Evolutionary conservation across 2,888 invertebrate genomes (phyloP).

Genomic region (Callyntrura guangdongensis): DNA sequence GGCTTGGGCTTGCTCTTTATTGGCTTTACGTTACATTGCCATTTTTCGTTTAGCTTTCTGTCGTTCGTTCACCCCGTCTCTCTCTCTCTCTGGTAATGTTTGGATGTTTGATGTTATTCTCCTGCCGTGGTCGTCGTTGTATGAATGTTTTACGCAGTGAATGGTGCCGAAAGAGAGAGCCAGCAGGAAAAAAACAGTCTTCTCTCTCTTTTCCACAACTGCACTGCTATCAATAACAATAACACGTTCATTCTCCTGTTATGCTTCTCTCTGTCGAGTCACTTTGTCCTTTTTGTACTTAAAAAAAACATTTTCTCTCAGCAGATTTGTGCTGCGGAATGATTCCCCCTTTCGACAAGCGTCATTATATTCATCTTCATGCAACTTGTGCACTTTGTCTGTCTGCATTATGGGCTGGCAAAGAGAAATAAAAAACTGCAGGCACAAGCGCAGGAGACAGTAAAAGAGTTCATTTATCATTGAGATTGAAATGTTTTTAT

Average conservation of each 20-base stretch:
- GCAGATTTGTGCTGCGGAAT: neutral
- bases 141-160: conserved; percentile 26
- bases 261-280: conserved; percentile 27
- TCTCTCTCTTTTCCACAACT: conserved; percentile 25
- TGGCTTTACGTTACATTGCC: neutral
- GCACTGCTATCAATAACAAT: neutral
- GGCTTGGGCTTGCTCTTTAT: neutral
- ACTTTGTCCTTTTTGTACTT: conserved; percentile 49
- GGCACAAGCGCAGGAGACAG: neutral
- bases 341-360: neutral
- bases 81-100: conserved; percentile 54
- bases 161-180: conserved; percentile 2
- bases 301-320: conserved; percentile 1
- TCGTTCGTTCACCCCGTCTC: conserved; percentile 74
- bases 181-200: conserved; percentile 14
- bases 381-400: too few species aligned
- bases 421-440: neutral
- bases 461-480: neutral
- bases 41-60: conserved; percentile 19
- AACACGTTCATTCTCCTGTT: conserved; percentile 37
- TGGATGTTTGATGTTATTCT: conserved; percentile 32
- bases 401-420: too few species aligned
- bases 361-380: conserved; percentile 1
- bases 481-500: neutral
- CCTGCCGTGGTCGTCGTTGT: neutral